Evolutionary conservation across 2,888 invertebrate genomes (phyloP).

Genomic region (Mantis religiosa): DNA sequence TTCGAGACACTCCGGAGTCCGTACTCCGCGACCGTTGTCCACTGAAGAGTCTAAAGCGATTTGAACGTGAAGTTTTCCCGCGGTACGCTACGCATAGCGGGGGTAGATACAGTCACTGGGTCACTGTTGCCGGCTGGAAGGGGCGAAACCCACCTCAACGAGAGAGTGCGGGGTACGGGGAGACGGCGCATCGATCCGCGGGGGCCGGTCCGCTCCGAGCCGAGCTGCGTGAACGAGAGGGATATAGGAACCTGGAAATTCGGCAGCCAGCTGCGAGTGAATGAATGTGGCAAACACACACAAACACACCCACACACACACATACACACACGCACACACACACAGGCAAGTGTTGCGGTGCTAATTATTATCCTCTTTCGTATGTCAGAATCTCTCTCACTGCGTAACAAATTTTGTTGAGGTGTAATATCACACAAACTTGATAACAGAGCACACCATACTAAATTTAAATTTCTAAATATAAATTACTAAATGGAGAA

Average conservation of each 20-base stretch:
- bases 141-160: background rate
- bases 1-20: background rate
- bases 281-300: background rate
- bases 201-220: constrained; percentile 1
- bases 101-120: background rate
- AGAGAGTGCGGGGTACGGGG: background rate
- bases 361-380: background rate
- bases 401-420: no score
- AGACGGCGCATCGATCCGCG: background rate
- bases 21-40: background rate
- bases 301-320: background rate
- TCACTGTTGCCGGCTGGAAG: background rate
- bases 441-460: no score
- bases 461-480: no score
- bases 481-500: no score
- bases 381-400: background rate
- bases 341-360: background rate
- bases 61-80: background rate
- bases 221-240: background rate
- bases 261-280: background rate
- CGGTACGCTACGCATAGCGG: background rate
- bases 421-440: no score
- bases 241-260: background rate
- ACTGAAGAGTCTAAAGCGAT: background rate
- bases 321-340: no score